phyloP scores from a whole-genome alignment of 2,113 vertebrate genomes.

The Fulica atra region DNA sequence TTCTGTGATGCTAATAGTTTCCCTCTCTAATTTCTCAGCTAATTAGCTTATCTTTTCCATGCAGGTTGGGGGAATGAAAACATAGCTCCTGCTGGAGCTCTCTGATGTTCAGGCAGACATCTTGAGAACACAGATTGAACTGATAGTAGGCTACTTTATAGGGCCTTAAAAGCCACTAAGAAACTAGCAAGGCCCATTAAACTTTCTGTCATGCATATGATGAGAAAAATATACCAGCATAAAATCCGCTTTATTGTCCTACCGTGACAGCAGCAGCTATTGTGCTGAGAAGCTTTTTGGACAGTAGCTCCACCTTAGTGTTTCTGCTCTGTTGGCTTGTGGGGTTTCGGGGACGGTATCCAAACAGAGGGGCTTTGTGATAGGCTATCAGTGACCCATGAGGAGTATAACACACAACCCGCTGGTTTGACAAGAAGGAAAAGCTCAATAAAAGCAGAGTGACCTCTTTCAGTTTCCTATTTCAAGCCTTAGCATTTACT shows the following conservation, averaged over 20 bases:
- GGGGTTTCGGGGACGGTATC: constrained; percentile 59
- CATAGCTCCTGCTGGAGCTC: constrained; percentile 76
- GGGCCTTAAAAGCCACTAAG: constrained; percentile 83
- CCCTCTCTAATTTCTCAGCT: constrained; percentile 84
- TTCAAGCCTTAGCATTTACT: constrained; percentile 67
- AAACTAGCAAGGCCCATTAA: constrained; percentile 91
- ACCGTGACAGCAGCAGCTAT: constrained; percentile 82
- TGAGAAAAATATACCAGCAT: constrained; percentile 80
- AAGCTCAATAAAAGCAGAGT: constrained; percentile 73
- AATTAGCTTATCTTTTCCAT: constrained; percentile 81
- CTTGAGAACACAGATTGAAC: constrained; percentile 77
- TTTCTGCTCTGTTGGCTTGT: constrained; percentile 79
- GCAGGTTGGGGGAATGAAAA: constrained; percentile 83
- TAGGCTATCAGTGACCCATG: constrained; percentile 81
- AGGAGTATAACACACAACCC: constrained; percentile 69
- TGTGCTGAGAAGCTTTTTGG: constrained; percentile 74
- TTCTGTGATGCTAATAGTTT: constrained; percentile 56
- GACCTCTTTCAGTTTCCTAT: constrained; percentile 71
- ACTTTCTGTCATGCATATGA: constrained; percentile 91
- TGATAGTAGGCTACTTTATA: constrained; percentile 79
- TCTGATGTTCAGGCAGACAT: constrained; percentile 80
- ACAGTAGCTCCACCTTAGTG: constrained; percentile 62
- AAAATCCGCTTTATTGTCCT: constrained; percentile 83
- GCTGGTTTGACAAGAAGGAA: constrained; percentile 78
- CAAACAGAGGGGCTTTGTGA: constrained; percentile 95